Conservation (phyloP, 2,888 invertebrate genomes). For the Camptogramma bilineatum region DNA sequence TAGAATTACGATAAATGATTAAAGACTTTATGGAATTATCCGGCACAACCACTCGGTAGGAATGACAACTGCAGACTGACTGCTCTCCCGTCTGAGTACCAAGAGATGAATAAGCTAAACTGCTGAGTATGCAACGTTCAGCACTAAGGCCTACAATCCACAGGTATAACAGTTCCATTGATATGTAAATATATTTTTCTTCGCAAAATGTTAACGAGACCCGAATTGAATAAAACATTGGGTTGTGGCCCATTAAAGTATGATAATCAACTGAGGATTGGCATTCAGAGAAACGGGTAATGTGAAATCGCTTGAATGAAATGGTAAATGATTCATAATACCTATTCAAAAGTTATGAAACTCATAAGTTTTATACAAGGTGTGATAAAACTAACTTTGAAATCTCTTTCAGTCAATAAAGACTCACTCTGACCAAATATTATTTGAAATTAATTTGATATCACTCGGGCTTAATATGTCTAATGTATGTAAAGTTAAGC, state of each 20-base stretch:
- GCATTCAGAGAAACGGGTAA: conserved; percentile 1
- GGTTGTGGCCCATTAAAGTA: not conserved
- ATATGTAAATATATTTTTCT: conserved; percentile 5
- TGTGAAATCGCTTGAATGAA: conserved; percentile 8
- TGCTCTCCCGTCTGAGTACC: no score
- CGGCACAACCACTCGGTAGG: no score
- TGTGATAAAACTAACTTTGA: not conserved
- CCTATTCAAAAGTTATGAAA: conserved; percentile 18
- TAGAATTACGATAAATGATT: no score
- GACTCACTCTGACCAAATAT: no score
- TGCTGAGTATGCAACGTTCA: no score
- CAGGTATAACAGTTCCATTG: not conserved
- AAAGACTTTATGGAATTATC: no score
- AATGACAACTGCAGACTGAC: no score
- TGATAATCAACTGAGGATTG: conserved; percentile 12
- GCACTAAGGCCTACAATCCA: no score
- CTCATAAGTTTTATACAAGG: conserved; percentile 22
- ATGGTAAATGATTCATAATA: conserved; percentile 27
- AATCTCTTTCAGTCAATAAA: not conserved
- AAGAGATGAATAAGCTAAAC: no score
- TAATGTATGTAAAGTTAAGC: no score
- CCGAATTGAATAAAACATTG: conserved; percentile 15
- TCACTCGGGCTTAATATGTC: no score
- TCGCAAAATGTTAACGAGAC: conserved; percentile 8
- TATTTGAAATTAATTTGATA: no score